Evolutionary conservation across 2,888 invertebrate species (phyloP).

Genomic region (Augochlorella aurata): DNA sequence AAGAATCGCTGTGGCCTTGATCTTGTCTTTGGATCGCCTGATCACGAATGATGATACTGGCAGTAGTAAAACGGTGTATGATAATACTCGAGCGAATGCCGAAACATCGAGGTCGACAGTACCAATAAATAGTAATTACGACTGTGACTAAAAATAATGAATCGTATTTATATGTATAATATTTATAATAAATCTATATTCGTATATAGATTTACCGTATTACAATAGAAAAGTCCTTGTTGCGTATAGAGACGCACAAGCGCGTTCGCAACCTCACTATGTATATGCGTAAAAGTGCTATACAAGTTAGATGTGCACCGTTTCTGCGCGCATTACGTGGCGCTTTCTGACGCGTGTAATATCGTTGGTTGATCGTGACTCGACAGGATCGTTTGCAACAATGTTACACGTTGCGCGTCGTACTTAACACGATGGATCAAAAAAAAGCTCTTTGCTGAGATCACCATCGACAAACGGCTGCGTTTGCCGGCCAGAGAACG

Average conservation of each 20-base stretch:
- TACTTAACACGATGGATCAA: conserved; percentile 17
- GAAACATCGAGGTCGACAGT: conserved; percentile 44
- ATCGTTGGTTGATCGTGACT: conserved; percentile 35
- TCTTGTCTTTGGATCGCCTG: background rate
- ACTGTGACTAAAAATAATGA: conserved; percentile 61
- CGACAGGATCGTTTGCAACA: conserved; percentile 72
- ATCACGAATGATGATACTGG: conserved; percentile 34
- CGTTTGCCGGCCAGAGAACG: background rate
- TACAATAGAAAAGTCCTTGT: conserved; percentile 67
- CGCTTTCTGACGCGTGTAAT: conserved; percentile 34
- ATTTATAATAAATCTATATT: conserved; percentile 46
- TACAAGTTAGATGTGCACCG: conserved; percentile 73
- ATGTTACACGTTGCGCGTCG: conserved; percentile 67
- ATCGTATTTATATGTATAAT: conserved; percentile 53
- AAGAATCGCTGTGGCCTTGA: background rate
- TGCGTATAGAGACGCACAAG: conserved; percentile 60
- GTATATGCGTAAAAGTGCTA: conserved; percentile 73
- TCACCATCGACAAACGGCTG: conserved; percentile 28
- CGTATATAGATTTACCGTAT: conserved; percentile 48
- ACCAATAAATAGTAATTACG: conserved; percentile 59
- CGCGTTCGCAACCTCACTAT: conserved; percentile 73
- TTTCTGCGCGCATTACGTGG: conserved; percentile 23
- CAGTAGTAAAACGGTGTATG: conserved; percentile 46
- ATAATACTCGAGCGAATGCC: conserved; percentile 43
- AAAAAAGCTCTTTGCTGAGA: conserved; percentile 30